These are phyloP conservation scores for Cercopithecus mona DNA, from an alignment of 2,113 vertebrate species.

Conservation along the genomic window DNA sequence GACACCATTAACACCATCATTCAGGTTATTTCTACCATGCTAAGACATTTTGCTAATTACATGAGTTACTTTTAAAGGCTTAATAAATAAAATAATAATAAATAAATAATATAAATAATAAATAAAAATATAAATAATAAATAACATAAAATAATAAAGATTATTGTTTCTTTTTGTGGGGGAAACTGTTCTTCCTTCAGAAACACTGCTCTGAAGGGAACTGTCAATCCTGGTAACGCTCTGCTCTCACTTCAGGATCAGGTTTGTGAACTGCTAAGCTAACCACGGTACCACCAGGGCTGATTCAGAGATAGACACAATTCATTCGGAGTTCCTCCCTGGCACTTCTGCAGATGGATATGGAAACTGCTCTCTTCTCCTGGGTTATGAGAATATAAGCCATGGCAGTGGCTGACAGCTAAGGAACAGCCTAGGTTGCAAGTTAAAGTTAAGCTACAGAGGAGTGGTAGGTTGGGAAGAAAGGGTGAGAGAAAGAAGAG, in stretches of 20 bases:
- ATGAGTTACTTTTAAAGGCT: neutral
- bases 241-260: neutral
- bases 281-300: neutral
- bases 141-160: no score
- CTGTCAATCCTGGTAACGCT: neutral
- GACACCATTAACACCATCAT: neutral
- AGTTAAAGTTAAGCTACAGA: neutral
- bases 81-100: neutral
- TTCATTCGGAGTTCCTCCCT: neutral
- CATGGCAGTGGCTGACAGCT: neutral
- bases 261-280: neutral
- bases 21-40: neutral
- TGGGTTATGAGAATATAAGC: neutral
- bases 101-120: no score
- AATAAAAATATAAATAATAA: no score
- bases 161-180: no score
- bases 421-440: neutral
- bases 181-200: neutral
- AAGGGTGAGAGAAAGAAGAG: neutral
- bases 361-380: neutral
- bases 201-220: neutral
- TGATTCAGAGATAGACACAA: neutral
- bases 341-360: neutral
- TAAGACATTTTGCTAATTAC: neutral
- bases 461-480: neutral